phyloP scores from a whole-genome alignment of 1,140 invertebrate species.

The Drosophila pandora region DNA sequence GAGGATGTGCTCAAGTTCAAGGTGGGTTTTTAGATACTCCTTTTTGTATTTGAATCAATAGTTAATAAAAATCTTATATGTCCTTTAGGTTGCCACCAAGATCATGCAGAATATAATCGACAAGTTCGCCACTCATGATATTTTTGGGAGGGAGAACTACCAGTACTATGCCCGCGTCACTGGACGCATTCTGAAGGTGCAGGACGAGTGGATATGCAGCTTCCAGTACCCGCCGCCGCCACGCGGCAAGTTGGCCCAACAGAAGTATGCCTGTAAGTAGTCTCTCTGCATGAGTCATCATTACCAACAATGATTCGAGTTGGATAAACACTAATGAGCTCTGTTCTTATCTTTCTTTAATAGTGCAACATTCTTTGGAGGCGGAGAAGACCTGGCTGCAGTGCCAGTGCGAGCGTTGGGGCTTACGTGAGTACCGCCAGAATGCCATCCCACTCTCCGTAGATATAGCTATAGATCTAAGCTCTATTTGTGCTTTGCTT shows the following conservation, averaged over 20 bases:
- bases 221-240: conserved; percentile 95
- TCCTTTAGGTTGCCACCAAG: conserved; percentile 91
- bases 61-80: too few species aligned
- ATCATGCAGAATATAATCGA: conserved; percentile 98
- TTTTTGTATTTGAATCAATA: too few species aligned
- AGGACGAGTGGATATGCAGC: conserved; percentile 97
- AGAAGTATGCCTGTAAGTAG: conserved; percentile 89
- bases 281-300: background rate
- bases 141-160: conserved; percentile 98
- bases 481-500: conserved; percentile 41
- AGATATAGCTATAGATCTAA: conserved; percentile 28
- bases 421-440: conserved; percentile 86
- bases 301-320: too few species aligned
- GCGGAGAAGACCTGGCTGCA: conserved; percentile 94
- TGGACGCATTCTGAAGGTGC: conserved; percentile 94
- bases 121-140: conserved; percentile 96
- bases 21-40: conserved; percentile 83
- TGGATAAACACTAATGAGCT: conserved; percentile 7
- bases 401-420: conserved; percentile 94
- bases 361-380: conserved; percentile 93
- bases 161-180: conserved; percentile 98
- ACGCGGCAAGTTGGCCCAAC: conserved; percentile 83
- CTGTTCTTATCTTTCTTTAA: conserved; percentile 5
- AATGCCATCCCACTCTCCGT: conserved; percentile 3
- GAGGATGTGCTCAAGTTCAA: conserved; percentile 97